phyloP scores from a whole-genome alignment of 2,888 invertebrate species.

The Erebia epiphron region DNA sequence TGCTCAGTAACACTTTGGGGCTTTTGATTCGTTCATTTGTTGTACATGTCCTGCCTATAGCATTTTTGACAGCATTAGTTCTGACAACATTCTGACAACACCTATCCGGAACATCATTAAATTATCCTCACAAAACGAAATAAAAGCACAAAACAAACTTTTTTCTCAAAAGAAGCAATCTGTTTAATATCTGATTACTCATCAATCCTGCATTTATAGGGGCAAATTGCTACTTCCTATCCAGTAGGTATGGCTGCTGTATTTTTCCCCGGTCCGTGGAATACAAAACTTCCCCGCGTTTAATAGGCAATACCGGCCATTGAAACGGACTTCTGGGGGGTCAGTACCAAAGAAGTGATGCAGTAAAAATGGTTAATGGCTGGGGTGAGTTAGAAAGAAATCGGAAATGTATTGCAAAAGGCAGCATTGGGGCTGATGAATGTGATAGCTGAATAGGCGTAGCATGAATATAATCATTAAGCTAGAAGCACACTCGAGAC shows the following conservation, averaged over 20 bases:
- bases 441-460: constrained; percentile 44
- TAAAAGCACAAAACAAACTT: not conserved
- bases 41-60: too few species aligned
- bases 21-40: too few species aligned
- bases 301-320: constrained; percentile 55
- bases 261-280: constrained; percentile 51
- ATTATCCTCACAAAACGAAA: not conserved
- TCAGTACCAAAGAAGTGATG: constrained; percentile 52
- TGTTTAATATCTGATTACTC: constrained; percentile 34
- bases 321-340: constrained; percentile 54
- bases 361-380: constrained; percentile 52
- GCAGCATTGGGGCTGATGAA: constrained; percentile 40
- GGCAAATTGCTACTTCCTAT: constrained; percentile 59
- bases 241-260: constrained; percentile 36
- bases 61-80: too few species aligned
- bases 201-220: constrained; percentile 48
- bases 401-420: constrained; percentile 52
- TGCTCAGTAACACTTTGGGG: too few species aligned
- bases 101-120: too few species aligned
- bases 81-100: too few species aligned
- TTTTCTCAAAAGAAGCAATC: constrained; percentile 9
- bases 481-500: constrained; percentile 27
- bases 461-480: constrained; percentile 39
- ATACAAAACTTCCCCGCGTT: constrained; percentile 55
- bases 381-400: constrained; percentile 53